Conservation (phyloP, 1,140 invertebrate species). For the Heliothis subflexa region DNA sequence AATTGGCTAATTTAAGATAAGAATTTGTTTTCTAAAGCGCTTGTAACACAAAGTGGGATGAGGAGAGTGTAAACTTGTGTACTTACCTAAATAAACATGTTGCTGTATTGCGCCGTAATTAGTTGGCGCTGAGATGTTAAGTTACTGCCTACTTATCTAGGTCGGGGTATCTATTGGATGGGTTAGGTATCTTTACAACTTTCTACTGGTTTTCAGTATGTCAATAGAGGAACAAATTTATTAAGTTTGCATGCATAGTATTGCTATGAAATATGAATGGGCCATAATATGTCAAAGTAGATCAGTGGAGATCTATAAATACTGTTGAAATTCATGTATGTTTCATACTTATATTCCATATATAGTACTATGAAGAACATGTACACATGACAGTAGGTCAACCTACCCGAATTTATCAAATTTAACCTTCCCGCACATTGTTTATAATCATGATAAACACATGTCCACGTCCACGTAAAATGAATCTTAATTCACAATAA, state of each 20-base stretch:
- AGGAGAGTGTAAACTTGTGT: constrained; percentile 24
- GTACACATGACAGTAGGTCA: neutral
- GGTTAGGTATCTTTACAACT: constrained; percentile 1
- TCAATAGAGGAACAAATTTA: no score
- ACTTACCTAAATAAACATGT: constrained; percentile 36
- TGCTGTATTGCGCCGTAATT: constrained; percentile 27
- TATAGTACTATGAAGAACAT: no score
- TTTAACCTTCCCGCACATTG: neutral
- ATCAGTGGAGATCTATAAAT: neutral
- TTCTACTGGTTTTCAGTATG: neutral
- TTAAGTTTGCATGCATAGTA: no score
- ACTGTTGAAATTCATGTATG: no score
- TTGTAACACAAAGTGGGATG: constrained; percentile 15
- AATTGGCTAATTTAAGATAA: constrained; percentile 39
- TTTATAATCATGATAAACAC: neutral
- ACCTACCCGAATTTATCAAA: no score
- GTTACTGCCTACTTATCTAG: neutral
- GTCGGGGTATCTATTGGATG: neutral
- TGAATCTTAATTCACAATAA: neutral
- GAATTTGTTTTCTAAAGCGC: constrained; percentile 30
- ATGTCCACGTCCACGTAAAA: neutral
- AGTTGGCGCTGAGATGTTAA: constrained; percentile 15
- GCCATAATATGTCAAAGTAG: no score
- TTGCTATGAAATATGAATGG: no score
- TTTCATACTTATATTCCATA: no score